phyloP scores from a whole-genome alignment of 2,113 vertebrate species.

The Rhipidura dahli region DNA sequence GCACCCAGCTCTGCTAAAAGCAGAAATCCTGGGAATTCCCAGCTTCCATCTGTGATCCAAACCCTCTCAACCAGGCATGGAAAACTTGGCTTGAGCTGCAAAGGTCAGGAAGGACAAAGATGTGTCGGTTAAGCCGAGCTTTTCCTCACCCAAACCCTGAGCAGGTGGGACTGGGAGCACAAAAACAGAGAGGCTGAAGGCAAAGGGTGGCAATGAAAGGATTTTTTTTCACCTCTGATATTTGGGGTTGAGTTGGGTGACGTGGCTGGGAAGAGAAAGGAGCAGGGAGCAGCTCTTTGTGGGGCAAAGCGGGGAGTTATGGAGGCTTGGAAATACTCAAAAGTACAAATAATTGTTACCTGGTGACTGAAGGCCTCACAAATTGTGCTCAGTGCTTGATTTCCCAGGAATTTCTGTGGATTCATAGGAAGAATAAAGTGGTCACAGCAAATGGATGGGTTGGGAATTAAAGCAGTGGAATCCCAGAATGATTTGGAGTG shows the following conservation, averaged over 20 bases:
- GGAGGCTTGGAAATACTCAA: not conserved
- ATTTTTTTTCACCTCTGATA: not conserved
- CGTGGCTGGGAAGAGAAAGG: not conserved
- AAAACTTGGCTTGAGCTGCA: not conserved
- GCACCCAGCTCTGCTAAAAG: not conserved
- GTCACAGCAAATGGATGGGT: not conserved
- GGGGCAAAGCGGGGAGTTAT: not conserved
- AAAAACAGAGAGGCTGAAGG: not conserved
- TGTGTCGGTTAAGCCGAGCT: not conserved
- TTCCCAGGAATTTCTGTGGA: not conserved
- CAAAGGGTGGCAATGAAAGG: not conserved
- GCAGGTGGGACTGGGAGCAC: not conserved
- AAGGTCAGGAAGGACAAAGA: not conserved
- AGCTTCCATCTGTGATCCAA: not conserved
- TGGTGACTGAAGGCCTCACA: not conserved
- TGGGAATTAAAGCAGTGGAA: not conserved
- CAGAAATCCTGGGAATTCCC: not conserved
- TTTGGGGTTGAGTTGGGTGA: not conserved
- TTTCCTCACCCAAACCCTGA: not conserved
- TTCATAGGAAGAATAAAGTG: fast-evolving
- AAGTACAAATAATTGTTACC: not conserved
- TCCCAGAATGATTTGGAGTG: not conserved
- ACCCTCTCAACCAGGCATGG: not conserved
- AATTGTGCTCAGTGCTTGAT: not conserved
- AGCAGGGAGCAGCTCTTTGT: not conserved